phyloP scores from a whole-genome alignment of 2,113 vertebrate genomes.

The Oenanthe oenanthe region DNA sequence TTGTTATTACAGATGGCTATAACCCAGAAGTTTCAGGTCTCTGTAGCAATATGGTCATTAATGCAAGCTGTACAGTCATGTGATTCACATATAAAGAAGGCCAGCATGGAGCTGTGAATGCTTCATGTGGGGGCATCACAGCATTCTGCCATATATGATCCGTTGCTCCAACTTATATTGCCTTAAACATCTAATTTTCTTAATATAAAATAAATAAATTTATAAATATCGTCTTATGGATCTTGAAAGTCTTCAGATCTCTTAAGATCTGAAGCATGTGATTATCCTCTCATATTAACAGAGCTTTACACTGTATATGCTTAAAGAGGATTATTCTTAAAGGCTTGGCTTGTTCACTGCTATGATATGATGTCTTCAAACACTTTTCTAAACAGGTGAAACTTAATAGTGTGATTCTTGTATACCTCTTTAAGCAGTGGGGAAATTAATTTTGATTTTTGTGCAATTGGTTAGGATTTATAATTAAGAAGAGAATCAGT shows the following conservation, averaged over 20 bases:
- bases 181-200: neutral
- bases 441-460: neutral
- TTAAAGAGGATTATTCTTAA: neutral
- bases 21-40: neutral
- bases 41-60: neutral
- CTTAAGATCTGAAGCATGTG: neutral
- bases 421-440: neutral
- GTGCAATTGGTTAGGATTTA: neutral
- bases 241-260: neutral
- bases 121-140: neutral
- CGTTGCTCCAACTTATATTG: neutral
- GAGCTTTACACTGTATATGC: neutral
- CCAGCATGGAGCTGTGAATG: neutral
- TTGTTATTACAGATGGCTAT: neutral
- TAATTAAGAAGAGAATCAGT: neutral
- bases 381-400: neutral
- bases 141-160: neutral
- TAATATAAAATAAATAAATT: neutral
- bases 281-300: neutral
- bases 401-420: neutral
- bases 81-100: neutral
- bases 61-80: rapidly evolving
- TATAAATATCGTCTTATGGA: neutral
- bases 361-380: neutral
- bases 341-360: neutral